These are phyloP conservation scores for Tenodera sinensis DNA, from an alignment of 2,888 invertebrate genomes.

Conservation along the genomic window DNA sequence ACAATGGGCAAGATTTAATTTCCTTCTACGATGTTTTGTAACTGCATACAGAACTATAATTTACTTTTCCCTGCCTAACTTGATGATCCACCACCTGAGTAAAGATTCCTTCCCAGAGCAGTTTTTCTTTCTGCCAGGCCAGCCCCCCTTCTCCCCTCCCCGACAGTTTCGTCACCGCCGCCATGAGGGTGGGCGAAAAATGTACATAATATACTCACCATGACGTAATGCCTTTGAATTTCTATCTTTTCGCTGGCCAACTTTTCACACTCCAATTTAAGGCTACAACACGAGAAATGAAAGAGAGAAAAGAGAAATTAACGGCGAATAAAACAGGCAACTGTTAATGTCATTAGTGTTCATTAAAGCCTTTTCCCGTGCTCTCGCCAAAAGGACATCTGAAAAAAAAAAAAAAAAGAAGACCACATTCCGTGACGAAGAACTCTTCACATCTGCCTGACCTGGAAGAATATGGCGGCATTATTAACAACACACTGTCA, in stretches of 20 bases:
- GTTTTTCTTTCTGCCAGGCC: not conserved
- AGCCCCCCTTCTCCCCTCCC: not conserved
- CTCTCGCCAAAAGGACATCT: not conserved
- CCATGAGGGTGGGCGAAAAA: not conserved
- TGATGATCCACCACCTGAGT: not conserved
- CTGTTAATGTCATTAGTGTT: not conserved
- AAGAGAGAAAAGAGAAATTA: not conserved
- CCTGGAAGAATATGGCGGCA: not conserved
- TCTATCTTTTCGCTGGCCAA: slow-evolving; percentile 84
- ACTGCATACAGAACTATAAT: too few species aligned
- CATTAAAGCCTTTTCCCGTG: not conserved
- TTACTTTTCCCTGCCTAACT: too few species aligned
- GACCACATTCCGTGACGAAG: not conserved
- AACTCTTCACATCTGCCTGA: not conserved
- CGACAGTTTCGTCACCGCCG: not conserved
- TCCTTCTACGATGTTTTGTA: too few species aligned
- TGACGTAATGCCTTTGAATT: slow-evolving; percentile 86
- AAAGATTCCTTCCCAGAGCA: not conserved
- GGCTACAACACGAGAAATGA: slow-evolving; percentile 46
- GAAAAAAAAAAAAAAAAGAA: not conserved
- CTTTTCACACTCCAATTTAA: slow-evolving; percentile 87
- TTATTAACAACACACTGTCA: not conserved
- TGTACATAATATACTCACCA: slow-evolving; percentile 58
- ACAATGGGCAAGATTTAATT: too few species aligned
- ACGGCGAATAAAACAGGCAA: not conserved